These are phyloP conservation scores for Falco peregrinus DNA, from an alignment of 2,797 vertebrate species.

Conservation along the genomic window DNA sequence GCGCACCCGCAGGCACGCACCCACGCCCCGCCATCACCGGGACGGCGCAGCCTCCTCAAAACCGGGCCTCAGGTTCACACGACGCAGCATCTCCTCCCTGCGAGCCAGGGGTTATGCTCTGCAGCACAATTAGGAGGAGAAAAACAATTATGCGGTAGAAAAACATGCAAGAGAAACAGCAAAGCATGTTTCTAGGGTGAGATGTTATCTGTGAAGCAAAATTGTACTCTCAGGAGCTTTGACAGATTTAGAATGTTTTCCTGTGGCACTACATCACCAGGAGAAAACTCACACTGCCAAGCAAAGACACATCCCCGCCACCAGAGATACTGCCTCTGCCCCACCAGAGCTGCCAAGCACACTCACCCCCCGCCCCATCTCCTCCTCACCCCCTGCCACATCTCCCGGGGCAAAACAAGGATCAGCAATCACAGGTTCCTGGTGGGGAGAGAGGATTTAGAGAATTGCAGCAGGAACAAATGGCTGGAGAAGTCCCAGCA, in stretches of 20 bases:
- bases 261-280: background rate
- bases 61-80: rapidly evolving
- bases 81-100: background rate
- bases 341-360: background rate
- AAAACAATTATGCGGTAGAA: background rate
- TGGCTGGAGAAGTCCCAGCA: rapidly evolving
- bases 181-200: background rate
- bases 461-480: background rate
- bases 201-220: background rate
- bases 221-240: background rate
- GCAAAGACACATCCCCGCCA: background rate
- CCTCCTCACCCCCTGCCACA: background rate
- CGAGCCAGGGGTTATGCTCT: background rate
- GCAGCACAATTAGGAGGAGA: background rate
- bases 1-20: rapidly evolving
- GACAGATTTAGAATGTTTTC: background rate
- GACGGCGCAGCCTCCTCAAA: background rate
- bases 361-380: too few relatives aligned
- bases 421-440: background rate
- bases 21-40: rapidly evolving
- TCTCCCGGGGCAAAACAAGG: background rate
- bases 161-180: background rate
- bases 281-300: background rate
- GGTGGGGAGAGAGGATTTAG: too few relatives aligned
- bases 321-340: background rate